Evolutionary conservation across 2,113 vertebrate genomes (phyloP).

Genomic region (Tamias sibiricus): DNA sequence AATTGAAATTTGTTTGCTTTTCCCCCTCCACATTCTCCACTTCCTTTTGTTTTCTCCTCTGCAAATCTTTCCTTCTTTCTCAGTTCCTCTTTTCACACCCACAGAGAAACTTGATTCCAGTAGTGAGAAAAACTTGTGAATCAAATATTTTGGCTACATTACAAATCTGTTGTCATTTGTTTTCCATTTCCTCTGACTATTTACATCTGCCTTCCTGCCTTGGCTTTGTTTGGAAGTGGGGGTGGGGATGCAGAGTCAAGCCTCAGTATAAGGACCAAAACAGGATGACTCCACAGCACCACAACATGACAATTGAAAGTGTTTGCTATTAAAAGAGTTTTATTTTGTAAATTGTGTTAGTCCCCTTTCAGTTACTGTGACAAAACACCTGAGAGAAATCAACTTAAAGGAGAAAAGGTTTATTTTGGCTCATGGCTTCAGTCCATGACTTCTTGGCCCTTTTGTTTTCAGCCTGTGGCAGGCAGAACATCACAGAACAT

Average conservation of each 20-base stretch:
- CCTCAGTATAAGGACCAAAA: rapidly evolving
- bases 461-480: neutral
- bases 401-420: neutral
- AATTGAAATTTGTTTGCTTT: neutral
- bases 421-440: neutral
- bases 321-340: neutral
- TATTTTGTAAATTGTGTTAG: neutral
- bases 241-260: rapidly evolving
- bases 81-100: constrained; percentile 62
- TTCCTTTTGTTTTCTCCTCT: constrained; percentile 35
- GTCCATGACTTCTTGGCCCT: neutral
- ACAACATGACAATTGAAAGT: too few species aligned
- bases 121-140: constrained; percentile 63
- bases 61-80: neutral
- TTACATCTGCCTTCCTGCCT: constrained; percentile 4
- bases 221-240: neutral
- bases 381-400: neutral
- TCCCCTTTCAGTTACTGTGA: neutral
- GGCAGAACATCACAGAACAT: neutral
- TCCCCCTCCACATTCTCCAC: neutral
- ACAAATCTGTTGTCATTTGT: constrained; percentile 62
- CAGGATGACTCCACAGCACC: neutral
- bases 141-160: constrained; percentile 71
- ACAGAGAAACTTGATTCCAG: constrained; percentile 49
- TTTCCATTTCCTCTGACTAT: constrained; percentile 55